Percentiles rank a stretch among this genome's conserved stretches.
phyloP scores from a whole-genome alignment of 2,797 vertebrate species.

The Syncerus caffer region DNA sequence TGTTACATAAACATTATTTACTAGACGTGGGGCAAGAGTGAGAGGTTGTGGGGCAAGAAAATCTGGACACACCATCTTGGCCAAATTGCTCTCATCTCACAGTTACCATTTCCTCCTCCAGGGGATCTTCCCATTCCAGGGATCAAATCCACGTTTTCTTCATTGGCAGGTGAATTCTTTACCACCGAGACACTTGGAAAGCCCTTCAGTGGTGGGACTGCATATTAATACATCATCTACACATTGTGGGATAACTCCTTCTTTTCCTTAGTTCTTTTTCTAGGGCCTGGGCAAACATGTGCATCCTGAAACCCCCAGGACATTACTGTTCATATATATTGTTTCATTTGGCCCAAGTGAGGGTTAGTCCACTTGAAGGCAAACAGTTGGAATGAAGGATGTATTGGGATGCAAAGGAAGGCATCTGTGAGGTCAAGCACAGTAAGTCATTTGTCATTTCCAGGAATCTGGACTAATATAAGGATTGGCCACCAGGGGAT shows the following conservation, averaged over 20 bases:
- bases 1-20: background rate
- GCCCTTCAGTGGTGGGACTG: background rate
- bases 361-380: background rate
- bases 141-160: background rate
- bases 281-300: background rate
- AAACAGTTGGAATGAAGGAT: background rate
- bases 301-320: background rate
- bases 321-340: background rate
- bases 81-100: background rate
- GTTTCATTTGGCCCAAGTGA: background rate
- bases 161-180: background rate
- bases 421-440: background rate
- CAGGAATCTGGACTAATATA: background rate
- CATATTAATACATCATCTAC: background rate
- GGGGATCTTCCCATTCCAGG: background rate
- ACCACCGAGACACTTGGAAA: accelerated
- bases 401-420: background rate
- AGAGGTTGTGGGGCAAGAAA: background rate
- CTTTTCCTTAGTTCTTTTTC: background rate
- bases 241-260: background rate
- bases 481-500: background rate
- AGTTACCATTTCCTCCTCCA: background rate
- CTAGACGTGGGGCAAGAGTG: background rate
- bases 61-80: background rate
- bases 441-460: background rate